Evolutionary conservation across 1,140 invertebrate species (phyloP).

Genomic region (Nymphalis io): DNA sequence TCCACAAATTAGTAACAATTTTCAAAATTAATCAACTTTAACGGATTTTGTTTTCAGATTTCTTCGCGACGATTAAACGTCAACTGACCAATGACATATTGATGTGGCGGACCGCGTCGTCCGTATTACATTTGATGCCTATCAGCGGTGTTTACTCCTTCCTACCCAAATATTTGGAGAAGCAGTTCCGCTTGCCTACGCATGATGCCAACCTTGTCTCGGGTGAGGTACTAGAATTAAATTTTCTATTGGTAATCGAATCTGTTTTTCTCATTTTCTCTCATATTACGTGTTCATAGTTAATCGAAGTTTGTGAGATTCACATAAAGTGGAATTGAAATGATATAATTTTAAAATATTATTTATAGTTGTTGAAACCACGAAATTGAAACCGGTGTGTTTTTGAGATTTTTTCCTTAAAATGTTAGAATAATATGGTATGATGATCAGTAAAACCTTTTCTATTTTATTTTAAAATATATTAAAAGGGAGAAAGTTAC

Average conservation of each 20-base stretch:
- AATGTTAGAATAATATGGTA: no score
- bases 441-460: no score
- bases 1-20: no score
- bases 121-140: conserved; percentile 93
- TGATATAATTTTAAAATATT: no score
- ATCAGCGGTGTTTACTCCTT: conserved; percentile 96
- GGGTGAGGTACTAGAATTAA: conserved; percentile 82
- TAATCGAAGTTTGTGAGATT: no score
- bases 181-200: conserved; percentile 93
- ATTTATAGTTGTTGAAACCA: no score
- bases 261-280: neutral
- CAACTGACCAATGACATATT: conserved; percentile 94
- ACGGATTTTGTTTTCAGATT: conserved; percentile 82
- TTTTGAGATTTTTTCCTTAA: no score
- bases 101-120: conserved; percentile 93
- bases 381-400: no score
- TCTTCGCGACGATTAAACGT: conserved; percentile 92
- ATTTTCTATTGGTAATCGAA: conserved; percentile 9
- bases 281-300: neutral
- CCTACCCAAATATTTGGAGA: conserved; percentile 95
- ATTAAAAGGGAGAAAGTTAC: no score
- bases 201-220: conserved; percentile 95
- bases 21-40: neutral
- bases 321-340: no score
- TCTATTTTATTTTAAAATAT: no score